Base-by-base conservation (phyloP, 2,888 invertebrate species). In the Ctenicera cuprea region DNA sequence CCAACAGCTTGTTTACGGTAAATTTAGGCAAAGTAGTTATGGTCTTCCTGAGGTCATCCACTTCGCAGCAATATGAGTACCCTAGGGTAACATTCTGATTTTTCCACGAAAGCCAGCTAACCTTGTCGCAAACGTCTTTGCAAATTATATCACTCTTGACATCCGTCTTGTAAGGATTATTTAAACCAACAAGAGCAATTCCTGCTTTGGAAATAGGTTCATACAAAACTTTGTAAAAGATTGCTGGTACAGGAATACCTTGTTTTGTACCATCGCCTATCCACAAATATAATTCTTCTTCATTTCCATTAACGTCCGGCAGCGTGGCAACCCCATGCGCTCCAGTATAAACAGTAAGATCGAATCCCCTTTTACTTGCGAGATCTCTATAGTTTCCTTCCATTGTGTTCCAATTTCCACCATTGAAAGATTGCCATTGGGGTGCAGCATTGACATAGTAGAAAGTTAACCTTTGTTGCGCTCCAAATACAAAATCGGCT, bases 351-450 rank as follows among this genome's bases (percentile, higher is more conserved):
- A 91, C 83, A 0, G 85, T 81, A 0, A 89, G 72, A 77, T 85
- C 80, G 50, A 86, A 79, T 8, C 83, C 79, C 18, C 86, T 83
- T 22, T 81, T 80, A 1, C 79, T 79, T 0, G 89, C 89, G 75
- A 88, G 89, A 14, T 82, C 81, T 65, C 91, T 85, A 3, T 89
- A 85, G 70, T 85, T 85, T 2, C 79, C 79, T 84, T 92, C 91
- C 18, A 90, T 82, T 0, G 79, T 78, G 45, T 87, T 84, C 92
- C 92, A 92, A 77, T 90, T 91, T 8, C 89, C 89, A 0, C 85
- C 89, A 80, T 92, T 92, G 79, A 92, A 90, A 1, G 85, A 86
- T 78, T 92, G 91, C 92, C 92, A 93, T 78, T 93, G 93, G 0
- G 93, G 92, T 0, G 91, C 90, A 0, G 89, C 89, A 80, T 93